Evolutionary conservation across 1,140 invertebrate species (phyloP).

Genomic region (Diplogasteroides magnus): DNA sequence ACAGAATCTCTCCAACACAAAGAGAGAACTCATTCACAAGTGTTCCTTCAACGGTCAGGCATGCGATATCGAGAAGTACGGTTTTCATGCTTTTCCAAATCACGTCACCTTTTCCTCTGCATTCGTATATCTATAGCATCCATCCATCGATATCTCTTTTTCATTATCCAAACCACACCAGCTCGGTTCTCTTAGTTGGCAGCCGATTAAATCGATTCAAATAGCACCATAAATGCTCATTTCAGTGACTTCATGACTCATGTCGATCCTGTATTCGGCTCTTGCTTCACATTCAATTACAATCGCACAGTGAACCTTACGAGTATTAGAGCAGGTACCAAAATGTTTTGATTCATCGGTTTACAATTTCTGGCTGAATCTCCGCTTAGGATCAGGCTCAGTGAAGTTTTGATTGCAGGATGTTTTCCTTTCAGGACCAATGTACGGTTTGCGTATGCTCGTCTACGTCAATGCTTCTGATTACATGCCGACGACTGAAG

Average conservation of each 20-base stretch:
- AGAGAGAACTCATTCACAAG: conserved; percentile 43
- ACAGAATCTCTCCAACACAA: conserved; percentile 38
- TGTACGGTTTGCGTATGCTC: conserved; percentile 42
- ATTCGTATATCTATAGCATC: too few relatives aligned
- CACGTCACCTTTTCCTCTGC: background rate
- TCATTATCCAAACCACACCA: too few relatives aligned
- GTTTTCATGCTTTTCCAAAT: background rate
- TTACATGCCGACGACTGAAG: conserved; percentile 45
- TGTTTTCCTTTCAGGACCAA: conserved; percentile 24
- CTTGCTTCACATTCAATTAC: conserved; percentile 45
- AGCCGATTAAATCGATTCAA: too few relatives aligned
- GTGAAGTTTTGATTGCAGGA: background rate
- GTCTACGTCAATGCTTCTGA: conserved; percentile 45
- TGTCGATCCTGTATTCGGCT: conserved; percentile 40
- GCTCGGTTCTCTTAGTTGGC: too few relatives aligned
- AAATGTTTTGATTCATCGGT: background rate
- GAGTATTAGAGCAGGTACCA: conserved; percentile 41
- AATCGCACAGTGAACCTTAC: conserved; percentile 35
- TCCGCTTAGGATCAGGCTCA: background rate
- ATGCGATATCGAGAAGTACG: conserved; percentile 45
- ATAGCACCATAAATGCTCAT: background rate
- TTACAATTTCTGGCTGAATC: background rate
- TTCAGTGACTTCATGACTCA: conserved; percentile 38
- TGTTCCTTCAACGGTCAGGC: conserved; percentile 48
- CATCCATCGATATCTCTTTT: too few relatives aligned